Conservation (phyloP, 2,113 vertebrate species). For the Archocentrus centrarchus region DNA sequence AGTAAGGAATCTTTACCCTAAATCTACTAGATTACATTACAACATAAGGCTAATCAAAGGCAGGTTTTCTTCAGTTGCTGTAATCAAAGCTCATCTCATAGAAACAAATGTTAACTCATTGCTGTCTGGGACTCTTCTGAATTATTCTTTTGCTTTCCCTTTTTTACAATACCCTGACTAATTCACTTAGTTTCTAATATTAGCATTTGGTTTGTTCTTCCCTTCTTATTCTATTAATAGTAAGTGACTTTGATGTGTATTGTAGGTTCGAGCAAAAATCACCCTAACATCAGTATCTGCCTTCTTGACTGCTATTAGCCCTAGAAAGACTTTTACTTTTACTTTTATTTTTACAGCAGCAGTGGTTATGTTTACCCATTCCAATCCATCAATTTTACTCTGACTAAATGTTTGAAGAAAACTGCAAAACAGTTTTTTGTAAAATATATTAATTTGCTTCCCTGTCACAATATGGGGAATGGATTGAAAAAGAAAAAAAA, state of each 20-base stretch:
- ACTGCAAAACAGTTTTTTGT: neutral
- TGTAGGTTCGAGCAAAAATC: neutral
- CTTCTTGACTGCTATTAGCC: neutral
- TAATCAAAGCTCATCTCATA: neutral
- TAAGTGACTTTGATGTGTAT: neutral
- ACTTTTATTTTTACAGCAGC: too few species aligned
- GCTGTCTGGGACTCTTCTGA: neutral
- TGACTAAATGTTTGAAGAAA: neutral
- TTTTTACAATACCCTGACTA: neutral
- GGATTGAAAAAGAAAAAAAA: too few species aligned
- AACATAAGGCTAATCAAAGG: neutral
- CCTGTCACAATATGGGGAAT: neutral
- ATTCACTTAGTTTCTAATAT: too few species aligned
- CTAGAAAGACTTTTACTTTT: neutral
- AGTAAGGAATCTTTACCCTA: neutral
- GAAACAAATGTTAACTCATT: neutral
- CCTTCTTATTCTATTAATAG: neutral
- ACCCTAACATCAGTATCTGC: neutral
- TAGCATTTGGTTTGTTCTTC: too few species aligned
- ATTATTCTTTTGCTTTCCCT: neutral
- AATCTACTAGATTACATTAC: too few species aligned
- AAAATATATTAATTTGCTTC: neutral
- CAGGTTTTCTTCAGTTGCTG: neutral
- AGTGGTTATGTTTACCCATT: neutral
- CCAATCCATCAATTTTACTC: neutral